These are phyloP conservation scores for Fregata magnificens DNA, from an alignment of 2,113 vertebrate genomes.

Conservation along the genomic window DNA sequence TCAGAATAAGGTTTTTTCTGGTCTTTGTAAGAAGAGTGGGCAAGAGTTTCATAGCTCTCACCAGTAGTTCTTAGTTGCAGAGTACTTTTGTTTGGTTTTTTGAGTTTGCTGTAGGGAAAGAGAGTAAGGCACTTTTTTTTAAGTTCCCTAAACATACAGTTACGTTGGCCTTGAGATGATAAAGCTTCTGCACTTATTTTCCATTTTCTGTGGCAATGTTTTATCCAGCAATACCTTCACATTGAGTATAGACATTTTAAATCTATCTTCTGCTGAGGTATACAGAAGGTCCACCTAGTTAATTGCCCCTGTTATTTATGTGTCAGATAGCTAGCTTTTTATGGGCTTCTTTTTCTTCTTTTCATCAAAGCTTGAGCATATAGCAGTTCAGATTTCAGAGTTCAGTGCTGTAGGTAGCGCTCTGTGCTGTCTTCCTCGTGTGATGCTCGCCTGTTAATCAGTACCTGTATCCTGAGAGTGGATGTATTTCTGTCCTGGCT, in stretches of 20 bases:
- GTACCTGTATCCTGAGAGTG: not conserved
- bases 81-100: not conserved
- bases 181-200: not conserved
- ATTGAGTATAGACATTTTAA: not conserved
- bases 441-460: not conserved
- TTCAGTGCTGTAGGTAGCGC: not conserved
- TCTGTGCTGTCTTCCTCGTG: not conserved
- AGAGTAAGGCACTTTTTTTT: not conserved
- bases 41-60: not conserved
- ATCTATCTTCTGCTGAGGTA: not conserved
- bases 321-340: not conserved
- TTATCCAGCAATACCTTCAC: not conserved
- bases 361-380: not conserved
- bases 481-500: not conserved
- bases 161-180: not conserved
- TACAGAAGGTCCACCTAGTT: not conserved
- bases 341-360: not conserved
- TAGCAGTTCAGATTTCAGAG: not conserved
- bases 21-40: not conserved
- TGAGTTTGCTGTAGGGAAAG: not conserved
- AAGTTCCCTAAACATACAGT: not conserved
- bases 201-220: not conserved
- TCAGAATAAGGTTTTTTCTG: not conserved
- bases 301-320: slow-evolving; percentile 14
- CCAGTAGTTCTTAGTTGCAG: not conserved